phyloP scores from a whole-genome alignment of 2,888 invertebrate genomes.

The Rhyacophila evoluta region DNA sequence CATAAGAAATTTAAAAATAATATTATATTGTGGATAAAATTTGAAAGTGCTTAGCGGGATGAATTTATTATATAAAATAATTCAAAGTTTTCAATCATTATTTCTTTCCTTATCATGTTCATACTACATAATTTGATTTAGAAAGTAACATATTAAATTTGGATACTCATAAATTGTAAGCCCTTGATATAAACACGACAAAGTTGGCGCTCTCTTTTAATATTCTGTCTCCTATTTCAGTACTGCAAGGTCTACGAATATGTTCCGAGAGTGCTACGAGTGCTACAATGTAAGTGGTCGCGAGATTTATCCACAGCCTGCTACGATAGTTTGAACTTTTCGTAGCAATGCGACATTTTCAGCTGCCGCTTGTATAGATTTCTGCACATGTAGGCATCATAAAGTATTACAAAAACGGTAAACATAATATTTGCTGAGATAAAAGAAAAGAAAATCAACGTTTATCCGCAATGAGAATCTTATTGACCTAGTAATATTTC shows the following conservation, averaged over 20 bases:
- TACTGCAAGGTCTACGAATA: background rate
- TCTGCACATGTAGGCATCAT: background rate
- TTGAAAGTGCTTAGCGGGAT: too few relatives aligned
- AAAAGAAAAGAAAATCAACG: background rate
- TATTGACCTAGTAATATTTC: background rate
- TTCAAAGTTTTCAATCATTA: too few relatives aligned
- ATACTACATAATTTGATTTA: too few relatives aligned
- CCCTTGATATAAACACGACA: background rate
- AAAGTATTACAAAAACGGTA: background rate
- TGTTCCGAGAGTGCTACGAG: background rate
- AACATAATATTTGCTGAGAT: background rate
- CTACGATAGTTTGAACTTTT: slow-evolving; percentile 26
- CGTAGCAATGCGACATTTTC: slow-evolving; percentile 40
- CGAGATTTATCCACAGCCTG: slow-evolving; percentile 28
- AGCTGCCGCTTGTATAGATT: background rate
- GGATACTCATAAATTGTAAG: background rate
- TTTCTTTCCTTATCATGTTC: too few relatives aligned
- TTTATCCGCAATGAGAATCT: background rate
- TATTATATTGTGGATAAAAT: too few relatives aligned
- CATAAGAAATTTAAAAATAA: too few relatives aligned
- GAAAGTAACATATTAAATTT: too few relatives aligned
- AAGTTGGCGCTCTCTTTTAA: background rate
- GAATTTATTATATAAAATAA: too few relatives aligned
- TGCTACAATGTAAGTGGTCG: slow-evolving; percentile 11
- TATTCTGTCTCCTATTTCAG: background rate